Base-by-base conservation (phyloP, 2,797 vertebrate genomes). In the Coregonus ussuriensis region DNA sequence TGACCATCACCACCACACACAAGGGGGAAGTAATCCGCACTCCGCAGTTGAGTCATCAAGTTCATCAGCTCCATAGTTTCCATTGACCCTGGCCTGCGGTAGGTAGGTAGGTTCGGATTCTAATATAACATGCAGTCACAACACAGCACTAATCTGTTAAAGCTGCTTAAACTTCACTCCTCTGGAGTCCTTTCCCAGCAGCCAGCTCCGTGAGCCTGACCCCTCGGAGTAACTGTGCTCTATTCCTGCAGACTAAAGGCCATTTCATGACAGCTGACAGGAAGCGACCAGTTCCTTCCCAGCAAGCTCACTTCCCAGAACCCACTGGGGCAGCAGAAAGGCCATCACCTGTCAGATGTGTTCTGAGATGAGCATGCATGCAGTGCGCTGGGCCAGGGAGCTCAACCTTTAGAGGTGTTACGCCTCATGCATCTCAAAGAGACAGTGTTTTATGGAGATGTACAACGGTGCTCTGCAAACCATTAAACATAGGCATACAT, bases 261-360 rank as follows among this genome's bases (percentile, higher is more conserved):
- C 25, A 53, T 16, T 29, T 53, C 14, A 53, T 72, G 71, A 72
- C 71, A 72, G 71, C 25, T 53, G 37, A 52, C 37, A 21, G 37
- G 37, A 71, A 71, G 69, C 4, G 47, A 63, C 51, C 15, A 53
- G 51, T 31, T 54, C 71, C 25, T 29, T 41, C 21, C 2, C 41
- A 29, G 21, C 51, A 25, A 4, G 5, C 51, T 16, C 14, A 31
- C 71, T 21, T 54, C 71, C 51, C 71, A 21, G 18, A 71, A 9
- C 7, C 13, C 71, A 72, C 4, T 9, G 25, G 29, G 14, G 31
- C 15, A 56, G 0, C 11, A 47, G 31, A 35, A 6, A 73, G 29
- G 53, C 53, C 5, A 35, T 73, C 15, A 54, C 25, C 53, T 59
- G 72, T 73, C 72, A 73, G 72, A 53, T 16, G 51, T 14, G 71